phyloP scores from a whole-genome alignment of 2,797 vertebrate species.

The Chelon labrosus region DNA sequence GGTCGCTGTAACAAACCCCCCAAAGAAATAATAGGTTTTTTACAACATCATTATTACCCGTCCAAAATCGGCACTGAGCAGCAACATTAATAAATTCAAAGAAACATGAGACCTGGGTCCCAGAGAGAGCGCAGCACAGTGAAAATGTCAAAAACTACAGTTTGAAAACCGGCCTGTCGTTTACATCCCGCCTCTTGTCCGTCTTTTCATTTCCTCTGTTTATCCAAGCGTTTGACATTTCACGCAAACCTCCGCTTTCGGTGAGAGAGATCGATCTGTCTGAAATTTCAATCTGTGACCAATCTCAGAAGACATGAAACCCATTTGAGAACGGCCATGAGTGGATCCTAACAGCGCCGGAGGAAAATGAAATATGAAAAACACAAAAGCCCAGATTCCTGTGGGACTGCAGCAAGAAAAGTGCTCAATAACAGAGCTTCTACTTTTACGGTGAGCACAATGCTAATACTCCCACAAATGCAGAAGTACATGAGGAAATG shows the following conservation, averaged over 20 bases:
- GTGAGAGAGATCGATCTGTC: constrained; percentile 49
- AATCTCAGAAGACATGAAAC: constrained; percentile 63
- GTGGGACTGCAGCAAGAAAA: constrained; percentile 29
- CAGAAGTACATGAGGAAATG: constrained; percentile 17
- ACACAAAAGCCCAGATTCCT: constrained; percentile 31
- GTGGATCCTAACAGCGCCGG: background rate
- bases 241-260: constrained; percentile 7
- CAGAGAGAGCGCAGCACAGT: background rate
- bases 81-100: background rate
- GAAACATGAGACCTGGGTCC: background rate
- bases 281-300: constrained; percentile 61
- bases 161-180: constrained; percentile 20
- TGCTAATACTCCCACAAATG: background rate
- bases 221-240: constrained; percentile 55
- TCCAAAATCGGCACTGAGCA: constrained; percentile 1
- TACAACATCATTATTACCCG: constrained; percentile 17
- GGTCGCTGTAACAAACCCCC: constrained; percentile 1
- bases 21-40: constrained; percentile 6
- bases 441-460: constrained; percentile 4
- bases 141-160: constrained; percentile 43
- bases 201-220: constrained; percentile 37
- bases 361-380: constrained; percentile 49
- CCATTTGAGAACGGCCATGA: constrained; percentile 50
- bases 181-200: constrained; percentile 25
- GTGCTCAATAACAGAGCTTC: constrained; percentile 36